Percentiles rank a stretch among this genome's conserved stretches.
Evolutionary conservation across 2,797 vertebrate species (phyloP).

Genomic region (Galagoides demidoff): DNA sequence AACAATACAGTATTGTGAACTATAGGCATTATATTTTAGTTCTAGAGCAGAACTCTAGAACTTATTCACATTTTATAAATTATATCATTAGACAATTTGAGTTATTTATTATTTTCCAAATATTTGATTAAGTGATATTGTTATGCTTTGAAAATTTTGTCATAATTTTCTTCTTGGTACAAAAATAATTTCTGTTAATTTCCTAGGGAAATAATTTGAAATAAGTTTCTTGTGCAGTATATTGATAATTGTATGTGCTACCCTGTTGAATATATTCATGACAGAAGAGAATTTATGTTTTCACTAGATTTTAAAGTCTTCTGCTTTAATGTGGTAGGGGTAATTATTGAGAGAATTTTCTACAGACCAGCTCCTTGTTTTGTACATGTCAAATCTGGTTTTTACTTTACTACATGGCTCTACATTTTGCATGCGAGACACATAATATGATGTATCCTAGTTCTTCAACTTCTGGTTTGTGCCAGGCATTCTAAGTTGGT

Average conservation of each 20-base stretch:
- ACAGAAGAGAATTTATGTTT: neutral
- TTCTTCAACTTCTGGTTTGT: neutral
- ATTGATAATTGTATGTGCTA: neutral
- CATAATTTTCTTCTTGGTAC: neutral
- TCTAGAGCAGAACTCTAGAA: neutral
- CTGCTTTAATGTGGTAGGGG: neutral
- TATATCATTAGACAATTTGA: neutral
- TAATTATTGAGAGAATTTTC: neutral
- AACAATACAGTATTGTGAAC: neutral
- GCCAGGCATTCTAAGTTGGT: neutral
- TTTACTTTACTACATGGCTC: neutral
- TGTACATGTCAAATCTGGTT: neutral
- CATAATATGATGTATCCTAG: neutral
- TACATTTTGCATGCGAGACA: neutral
- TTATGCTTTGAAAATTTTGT: neutral
- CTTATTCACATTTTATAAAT: neutral
- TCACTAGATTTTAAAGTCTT: neutral
- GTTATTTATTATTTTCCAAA: neutral
- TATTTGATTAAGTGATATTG: neutral
- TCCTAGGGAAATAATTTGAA: neutral
- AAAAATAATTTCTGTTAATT: neutral
- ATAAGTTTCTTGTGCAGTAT: neutral
- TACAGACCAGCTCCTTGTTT: neutral
- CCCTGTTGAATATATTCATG: neutral
- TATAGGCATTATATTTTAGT: neutral